Conservation (phyloP, 2,113 vertebrate genomes). For the Anarrhichthys ocellatus region DNA sequence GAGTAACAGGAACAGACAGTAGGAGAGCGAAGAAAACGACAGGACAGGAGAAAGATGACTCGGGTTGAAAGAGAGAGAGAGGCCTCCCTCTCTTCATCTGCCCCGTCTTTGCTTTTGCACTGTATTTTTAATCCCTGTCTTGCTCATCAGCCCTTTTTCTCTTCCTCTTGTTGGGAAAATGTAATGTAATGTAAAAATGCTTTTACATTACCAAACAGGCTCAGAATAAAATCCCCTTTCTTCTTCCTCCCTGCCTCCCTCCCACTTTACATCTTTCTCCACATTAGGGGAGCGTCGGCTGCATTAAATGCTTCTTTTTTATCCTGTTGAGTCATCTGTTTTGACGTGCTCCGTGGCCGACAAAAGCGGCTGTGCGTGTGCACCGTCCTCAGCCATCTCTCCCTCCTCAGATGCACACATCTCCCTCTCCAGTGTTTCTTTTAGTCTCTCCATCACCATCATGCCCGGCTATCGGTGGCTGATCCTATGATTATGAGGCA, state of each 20-base stretch:
- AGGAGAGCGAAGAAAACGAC: background rate
- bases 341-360: conserved; percentile 16
- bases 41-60: background rate
- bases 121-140: conserved; percentile 30
- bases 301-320: conserved; percentile 38
- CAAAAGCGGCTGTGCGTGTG: background rate
- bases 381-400: background rate
- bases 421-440: background rate
- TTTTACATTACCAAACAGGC: conserved; percentile 26
- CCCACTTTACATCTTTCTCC: conserved; percentile 48
- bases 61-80: background rate
- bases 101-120: background rate
- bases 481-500: conserved; percentile 32
- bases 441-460: conserved; percentile 23
- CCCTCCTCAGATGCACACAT: background rate
- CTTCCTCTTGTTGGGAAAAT: conserved; percentile 21
- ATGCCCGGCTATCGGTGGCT: background rate
- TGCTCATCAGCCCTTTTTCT: background rate
- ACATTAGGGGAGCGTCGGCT: conserved; percentile 42
- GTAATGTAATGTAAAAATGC: too few species aligned
- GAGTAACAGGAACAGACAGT: background rate
- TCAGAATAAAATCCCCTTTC: conserved; percentile 38
- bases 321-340: conserved; percentile 56
- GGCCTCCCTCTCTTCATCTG: background rate
- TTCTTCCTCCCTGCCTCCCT: conserved; percentile 22